A percentile compares a stretch with the other conserved stretches of the same genome.
These are phyloP conservation scores for Caranx melampygus DNA, from an alignment of 2,113 vertebrate species.

Conservation along the genomic window DNA sequence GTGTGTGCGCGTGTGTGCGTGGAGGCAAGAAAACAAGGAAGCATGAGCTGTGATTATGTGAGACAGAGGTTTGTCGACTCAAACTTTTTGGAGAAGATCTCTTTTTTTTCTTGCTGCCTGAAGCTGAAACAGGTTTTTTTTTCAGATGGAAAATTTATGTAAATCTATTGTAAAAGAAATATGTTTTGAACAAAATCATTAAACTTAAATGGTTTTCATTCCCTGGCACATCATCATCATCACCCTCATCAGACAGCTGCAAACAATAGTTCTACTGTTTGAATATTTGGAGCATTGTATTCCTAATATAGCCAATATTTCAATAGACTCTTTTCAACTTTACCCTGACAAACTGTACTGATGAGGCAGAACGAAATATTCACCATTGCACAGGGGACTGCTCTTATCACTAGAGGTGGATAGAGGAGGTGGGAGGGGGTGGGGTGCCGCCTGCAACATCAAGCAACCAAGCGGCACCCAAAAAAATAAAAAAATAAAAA, in stretches of 20 bases:
- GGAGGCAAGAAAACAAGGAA: not conserved
- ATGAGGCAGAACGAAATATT: slow-evolving; percentile 65
- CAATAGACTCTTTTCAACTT: slow-evolving; percentile 29
- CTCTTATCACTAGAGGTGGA: slow-evolving; percentile 30
- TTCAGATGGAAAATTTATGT: slow-evolving; percentile 16
- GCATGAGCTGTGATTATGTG: not conserved
- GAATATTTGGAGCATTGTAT: slow-evolving; percentile 16
- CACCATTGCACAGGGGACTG: slow-evolving; percentile 28
- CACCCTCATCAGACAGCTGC: slow-evolving; percentile 15
- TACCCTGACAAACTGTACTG: slow-evolving; percentile 39
- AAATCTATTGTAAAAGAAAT: slow-evolving; percentile 3
- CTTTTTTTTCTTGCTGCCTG: not conserved
- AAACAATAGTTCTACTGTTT: slow-evolving; percentile 23
- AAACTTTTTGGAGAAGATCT: not conserved
- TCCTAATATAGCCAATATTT: slow-evolving; percentile 40
- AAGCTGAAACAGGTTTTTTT: not conserved
- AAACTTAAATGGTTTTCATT: slow-evolving; percentile 13
- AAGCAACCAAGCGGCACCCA: slow-evolving; percentile 41
- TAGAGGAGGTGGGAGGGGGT: not conserved
- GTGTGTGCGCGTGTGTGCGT: not conserved
- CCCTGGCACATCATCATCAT: slow-evolving; percentile 11
- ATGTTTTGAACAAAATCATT: slow-evolving; percentile 8
- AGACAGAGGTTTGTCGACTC: not conserved
- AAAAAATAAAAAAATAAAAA: slow-evolving; percentile 30
- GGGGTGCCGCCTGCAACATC: slow-evolving; percentile 36